Conservation (phyloP, 1,140 invertebrate species). For the Heliconius eleuchia region DNA sequence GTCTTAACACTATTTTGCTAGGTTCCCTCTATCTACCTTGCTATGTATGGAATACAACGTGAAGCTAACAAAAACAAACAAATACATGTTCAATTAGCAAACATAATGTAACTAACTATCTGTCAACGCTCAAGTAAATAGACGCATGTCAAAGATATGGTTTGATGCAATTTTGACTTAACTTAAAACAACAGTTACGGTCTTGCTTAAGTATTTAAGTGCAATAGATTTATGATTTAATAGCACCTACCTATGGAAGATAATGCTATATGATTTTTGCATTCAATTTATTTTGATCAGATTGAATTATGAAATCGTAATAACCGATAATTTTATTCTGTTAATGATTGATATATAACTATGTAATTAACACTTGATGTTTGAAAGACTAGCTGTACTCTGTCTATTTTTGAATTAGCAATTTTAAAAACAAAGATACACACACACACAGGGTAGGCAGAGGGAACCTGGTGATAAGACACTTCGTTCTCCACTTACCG, state of each 20-base stretch:
- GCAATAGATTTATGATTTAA: slow-evolving; percentile 11
- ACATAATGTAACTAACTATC: slow-evolving; percentile 22
- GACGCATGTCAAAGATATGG: slow-evolving; percentile 30
- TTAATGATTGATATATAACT: slow-evolving; percentile 16
- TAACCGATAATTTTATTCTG: slow-evolving; percentile 12
- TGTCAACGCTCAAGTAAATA: slow-evolving; percentile 33
- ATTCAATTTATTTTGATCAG: slow-evolving; percentile 4
- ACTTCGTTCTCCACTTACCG: too few species aligned
- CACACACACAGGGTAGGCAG: too few species aligned
- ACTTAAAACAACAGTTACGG: slow-evolving; percentile 29
- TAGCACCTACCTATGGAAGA: neutral
- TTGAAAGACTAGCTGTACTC: neutral
- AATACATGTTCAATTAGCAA: slow-evolving; percentile 2
- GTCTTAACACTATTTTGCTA: neutral
- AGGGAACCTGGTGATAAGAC: too few species aligned
- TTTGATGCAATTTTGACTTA: slow-evolving; percentile 27
- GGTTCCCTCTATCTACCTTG: neutral
- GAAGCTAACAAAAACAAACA: neutral
- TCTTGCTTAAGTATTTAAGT: slow-evolving; percentile 29
- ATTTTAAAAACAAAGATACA: neutral
- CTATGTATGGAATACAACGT: neutral
- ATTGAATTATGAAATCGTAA: neutral
- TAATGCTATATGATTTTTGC: slow-evolving; percentile 10
- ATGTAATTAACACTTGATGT: slow-evolving; percentile 1
- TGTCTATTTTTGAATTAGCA: neutral